A percentile compares a stretch with the other conserved stretches of the same genome.
phyloP scores from a whole-genome alignment of 2,888 invertebrate species.

The Pristionchus arcanus region DNA sequence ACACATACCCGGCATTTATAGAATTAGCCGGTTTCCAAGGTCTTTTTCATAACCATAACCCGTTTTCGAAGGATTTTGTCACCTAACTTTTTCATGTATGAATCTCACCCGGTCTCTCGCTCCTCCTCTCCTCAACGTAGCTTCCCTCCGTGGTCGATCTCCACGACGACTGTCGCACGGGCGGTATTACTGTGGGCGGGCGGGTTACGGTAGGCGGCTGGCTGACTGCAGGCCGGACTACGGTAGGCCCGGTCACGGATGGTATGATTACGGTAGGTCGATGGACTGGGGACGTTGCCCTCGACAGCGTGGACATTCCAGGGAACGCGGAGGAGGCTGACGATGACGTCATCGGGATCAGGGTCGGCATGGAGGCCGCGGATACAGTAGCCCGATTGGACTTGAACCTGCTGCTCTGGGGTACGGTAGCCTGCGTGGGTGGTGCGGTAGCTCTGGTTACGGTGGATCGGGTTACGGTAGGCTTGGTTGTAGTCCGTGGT shows the following conservation, averaged over 20 bases:
- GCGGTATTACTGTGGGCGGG: not conserved
- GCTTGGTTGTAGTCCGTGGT: not conserved
- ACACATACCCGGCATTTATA: too few species aligned
- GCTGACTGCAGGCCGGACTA: not conserved
- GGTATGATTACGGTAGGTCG: not conserved
- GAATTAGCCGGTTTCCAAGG: too few species aligned
- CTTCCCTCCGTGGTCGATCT: constrained; percentile 7
- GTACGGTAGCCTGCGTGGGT: constrained; percentile 3
- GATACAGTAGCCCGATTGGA: not conserved
- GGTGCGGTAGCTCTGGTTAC: not conserved
- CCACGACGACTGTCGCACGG: constrained; percentile 1
- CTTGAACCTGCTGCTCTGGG: not conserved
- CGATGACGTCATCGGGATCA: not conserved
- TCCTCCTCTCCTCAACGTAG: not conserved
- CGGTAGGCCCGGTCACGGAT: not conserved
- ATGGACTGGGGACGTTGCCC: not conserved
- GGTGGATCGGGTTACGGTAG: not conserved
- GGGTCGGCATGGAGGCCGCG: not conserved
- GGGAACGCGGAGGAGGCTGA: not conserved
- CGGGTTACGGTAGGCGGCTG: not conserved
- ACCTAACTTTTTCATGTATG: too few species aligned
- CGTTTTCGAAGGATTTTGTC: too few species aligned
- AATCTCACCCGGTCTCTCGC: constrained; percentile 3
- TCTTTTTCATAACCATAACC: too few species aligned
- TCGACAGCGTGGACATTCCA: not conserved